Evolutionary conservation across 30 jellyfish, hydroid and myxozoan genomes (phyloP), one percentile per base, ranked within the genome.

Genomic region (Aurelia coerulea): DNA sequence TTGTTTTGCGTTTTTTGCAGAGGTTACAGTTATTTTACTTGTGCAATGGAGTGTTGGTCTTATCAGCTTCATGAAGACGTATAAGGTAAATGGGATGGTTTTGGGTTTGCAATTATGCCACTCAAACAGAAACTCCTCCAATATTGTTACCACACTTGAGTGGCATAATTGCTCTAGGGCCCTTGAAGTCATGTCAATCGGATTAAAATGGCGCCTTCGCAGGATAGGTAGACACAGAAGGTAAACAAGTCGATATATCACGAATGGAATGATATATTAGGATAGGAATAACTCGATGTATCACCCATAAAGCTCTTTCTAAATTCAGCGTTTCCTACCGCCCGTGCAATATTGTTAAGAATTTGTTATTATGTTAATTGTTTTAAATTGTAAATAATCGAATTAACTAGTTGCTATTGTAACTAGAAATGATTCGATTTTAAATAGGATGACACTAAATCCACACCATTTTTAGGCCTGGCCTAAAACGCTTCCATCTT

Each of bases 1-100:
- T 0, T 46, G 56, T 46, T 78, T 37, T n/a, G 17, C 6, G n/a
- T 78, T 33, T n/a, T 37, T 83, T 83, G n/a, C 84, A 91, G 98
- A 92, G 83, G 98, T 92, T n/a, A 29, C 82, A 34, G 89, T 84
- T 32, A 87, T 92, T 37, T 52, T 92, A 58, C 34, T 87, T 10
- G 95, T 79, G 52, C 97, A 92, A 62, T 82, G 96, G 92, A 69
- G 69, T 42, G 88, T 92, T 58, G 98, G 97, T 10, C 53, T 92
- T 15, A 78, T 88, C 80, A 92, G 98, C 68, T 87, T 69, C 76
- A 49, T 80, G 54, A 81, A 81, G n/a, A 92, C 98, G 14, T 92
- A 50, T 95, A 78, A 87, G 98, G 98, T 79, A 79, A n/a, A 12
- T 13, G 18, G 5, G 33, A 32, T 15, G 19, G 2, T 12, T n/a